A percentile compares a stretch with the other conserved stretches of the same genome.
Conservation (phyloP, 2,113 vertebrate genomes). For the Megaceryle maxima region DNA sequence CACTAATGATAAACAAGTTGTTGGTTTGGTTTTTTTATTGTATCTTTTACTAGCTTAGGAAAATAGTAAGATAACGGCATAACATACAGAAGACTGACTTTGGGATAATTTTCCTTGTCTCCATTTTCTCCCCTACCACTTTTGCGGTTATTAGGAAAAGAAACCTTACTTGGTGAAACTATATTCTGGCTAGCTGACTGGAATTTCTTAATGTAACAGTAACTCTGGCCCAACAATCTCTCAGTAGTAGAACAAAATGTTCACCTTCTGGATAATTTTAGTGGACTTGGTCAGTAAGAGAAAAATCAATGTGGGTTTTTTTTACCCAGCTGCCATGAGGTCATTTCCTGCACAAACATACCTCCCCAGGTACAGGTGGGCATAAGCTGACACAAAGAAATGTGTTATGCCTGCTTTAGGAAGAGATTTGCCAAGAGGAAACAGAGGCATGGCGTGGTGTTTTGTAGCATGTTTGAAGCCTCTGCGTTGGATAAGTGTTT, state of each 20-base stretch:
- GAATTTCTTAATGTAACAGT: not conserved
- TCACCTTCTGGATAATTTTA: not conserved
- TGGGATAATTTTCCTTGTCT: not conserved
- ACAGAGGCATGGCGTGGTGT: not conserved
- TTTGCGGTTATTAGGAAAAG: conserved; percentile 7
- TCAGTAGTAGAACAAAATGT: not conserved
- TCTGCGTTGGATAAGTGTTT: rapidly evolving
- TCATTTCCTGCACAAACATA: not conserved
- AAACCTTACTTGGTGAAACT: not conserved
- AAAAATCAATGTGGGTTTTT: not conserved
- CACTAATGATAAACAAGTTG: conserved; percentile 25
- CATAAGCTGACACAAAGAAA: not conserved
- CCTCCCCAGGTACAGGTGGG: not conserved
- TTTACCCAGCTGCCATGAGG: not conserved
- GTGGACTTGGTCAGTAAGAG: not conserved
- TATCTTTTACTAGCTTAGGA: not conserved
- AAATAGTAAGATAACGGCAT: not conserved
- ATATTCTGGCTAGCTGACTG: not conserved
- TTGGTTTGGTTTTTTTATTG: not conserved
- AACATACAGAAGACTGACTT: not conserved
- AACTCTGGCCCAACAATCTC: not conserved
- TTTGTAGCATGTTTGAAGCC: not conserved
- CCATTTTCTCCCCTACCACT: not conserved
- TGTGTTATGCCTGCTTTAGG: not conserved
- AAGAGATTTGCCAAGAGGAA: not conserved